phyloP scores from a whole-genome alignment of 2,113 vertebrate genomes.

The Forbesichthys papilliferus region DNA sequence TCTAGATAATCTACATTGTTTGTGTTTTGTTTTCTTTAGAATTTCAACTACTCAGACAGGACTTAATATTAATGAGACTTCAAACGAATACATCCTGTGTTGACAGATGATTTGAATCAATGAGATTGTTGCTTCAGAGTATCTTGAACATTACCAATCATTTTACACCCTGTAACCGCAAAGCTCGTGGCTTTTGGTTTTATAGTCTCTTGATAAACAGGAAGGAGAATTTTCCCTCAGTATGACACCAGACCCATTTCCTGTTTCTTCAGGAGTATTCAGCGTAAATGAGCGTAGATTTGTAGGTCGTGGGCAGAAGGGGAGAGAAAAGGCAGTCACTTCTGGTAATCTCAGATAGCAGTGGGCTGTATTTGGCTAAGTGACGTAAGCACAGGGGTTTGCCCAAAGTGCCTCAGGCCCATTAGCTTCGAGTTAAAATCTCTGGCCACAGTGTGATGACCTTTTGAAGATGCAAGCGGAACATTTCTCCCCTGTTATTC shows the following conservation, averaged over 20 bases:
- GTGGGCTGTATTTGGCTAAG: constrained; percentile 71
- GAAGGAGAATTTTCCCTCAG: constrained; percentile 85
- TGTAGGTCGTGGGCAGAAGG: constrained; percentile 60
- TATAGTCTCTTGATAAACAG: constrained; percentile 75
- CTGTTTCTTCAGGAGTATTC: constrained; percentile 81
- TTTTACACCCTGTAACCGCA: constrained; percentile 31
- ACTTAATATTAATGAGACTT: constrained; percentile 8
- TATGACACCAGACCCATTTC: constrained; percentile 77
- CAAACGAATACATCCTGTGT: constrained; percentile 28
- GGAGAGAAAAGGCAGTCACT: constrained; percentile 66
- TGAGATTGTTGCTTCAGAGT: constrained; percentile 21
- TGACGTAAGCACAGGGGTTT: constrained; percentile 75
- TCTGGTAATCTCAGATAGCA: constrained; percentile 72
- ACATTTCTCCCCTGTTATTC: constrained; percentile 51
- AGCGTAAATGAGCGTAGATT: constrained; percentile 53
- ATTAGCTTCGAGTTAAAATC: constrained; percentile 44
- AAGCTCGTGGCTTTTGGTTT: constrained; percentile 56
- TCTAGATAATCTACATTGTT: neutral
- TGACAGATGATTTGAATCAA: constrained; percentile 13
- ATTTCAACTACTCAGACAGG: constrained; percentile 26
- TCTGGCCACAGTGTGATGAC: constrained; percentile 46
- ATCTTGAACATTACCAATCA: constrained; percentile 4
- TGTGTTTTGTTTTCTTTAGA: constrained; percentile 34
- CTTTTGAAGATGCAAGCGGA: constrained; percentile 58
- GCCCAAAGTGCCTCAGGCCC: constrained; percentile 70